Conservation (phyloP, 2,797 vertebrate species). For the Austrolebias charrua region DNA sequence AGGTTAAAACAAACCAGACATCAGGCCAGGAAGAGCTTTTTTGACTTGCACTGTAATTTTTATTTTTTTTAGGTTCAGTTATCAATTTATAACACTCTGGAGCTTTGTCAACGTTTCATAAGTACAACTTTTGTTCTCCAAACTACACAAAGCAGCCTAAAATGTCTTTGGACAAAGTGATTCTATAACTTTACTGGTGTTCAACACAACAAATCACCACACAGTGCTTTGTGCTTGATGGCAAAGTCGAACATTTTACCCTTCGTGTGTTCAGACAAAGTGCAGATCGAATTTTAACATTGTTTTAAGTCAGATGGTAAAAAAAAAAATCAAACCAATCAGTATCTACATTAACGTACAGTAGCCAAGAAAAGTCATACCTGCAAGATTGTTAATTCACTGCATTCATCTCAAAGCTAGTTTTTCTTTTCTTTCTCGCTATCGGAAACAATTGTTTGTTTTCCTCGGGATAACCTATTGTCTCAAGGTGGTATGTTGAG, state of each 20-base stretch:
- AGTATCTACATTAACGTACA: too few species aligned
- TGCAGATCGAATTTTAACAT: neutral
- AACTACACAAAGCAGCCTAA: conserved; percentile 34
- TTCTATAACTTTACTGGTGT: conserved; percentile 13
- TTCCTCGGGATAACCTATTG: too few species aligned
- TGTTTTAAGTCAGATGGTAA: neutral
- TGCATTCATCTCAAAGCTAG: too few species aligned
- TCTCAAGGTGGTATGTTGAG: too few species aligned
- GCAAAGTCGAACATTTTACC: conserved; percentile 25
- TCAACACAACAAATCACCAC: conserved; percentile 3
- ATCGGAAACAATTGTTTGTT: too few species aligned
- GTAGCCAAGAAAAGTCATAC: too few species aligned
- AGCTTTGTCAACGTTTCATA: conserved; percentile 5
- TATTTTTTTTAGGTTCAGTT: neutral
- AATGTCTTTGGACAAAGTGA: conserved; percentile 33
- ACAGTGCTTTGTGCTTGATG: conserved; percentile 30
- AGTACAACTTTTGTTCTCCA: conserved; percentile 12
- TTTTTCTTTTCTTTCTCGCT: too few species aligned
- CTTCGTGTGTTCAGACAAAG: conserved; percentile 8
- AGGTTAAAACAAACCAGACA: conserved; percentile 20
- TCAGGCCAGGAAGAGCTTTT: conserved; percentile 7
- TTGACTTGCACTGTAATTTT: neutral
- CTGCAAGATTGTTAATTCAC: too few species aligned
- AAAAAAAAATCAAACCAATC: neutral
- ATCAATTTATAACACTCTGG: conserved; percentile 36